Evolutionary conservation across 2,888 invertebrate species (phyloP).

Genomic region (Pegoplata infirma): DNA sequence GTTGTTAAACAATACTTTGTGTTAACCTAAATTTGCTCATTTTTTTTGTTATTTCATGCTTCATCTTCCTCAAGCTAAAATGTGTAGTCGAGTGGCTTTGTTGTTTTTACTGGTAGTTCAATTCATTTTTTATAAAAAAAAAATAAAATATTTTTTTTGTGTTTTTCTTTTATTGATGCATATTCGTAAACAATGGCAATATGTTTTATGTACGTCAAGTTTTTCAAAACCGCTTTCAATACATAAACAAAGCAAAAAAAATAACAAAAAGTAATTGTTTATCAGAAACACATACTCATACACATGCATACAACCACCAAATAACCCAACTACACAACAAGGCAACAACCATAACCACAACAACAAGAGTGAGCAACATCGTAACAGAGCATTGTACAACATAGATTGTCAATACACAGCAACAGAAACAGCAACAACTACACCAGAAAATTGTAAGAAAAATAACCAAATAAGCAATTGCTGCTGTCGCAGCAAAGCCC

Average conservation of each 20-base stretch:
- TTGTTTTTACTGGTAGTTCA: constrained; percentile 31
- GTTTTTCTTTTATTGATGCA: constrained; percentile 37
- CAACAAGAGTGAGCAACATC: constrained; percentile 13
- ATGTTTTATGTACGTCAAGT: constrained; percentile 53
- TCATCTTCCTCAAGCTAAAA: constrained; percentile 31
- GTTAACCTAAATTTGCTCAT: constrained; percentile 51
- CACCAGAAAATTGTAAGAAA: no score
- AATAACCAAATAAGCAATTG: not conserved
- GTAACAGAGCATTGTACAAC: not conserved
- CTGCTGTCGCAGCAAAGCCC: constrained; percentile 15
- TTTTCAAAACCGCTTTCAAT: constrained; percentile 18
- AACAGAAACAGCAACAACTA: constrained; percentile 10
- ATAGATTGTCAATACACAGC: not conserved
- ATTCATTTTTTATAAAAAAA: constrained; percentile 44
- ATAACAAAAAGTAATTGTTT: constrained; percentile 41
- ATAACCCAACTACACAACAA: constrained; percentile 22
- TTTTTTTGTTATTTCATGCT: constrained; percentile 21
- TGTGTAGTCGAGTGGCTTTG: constrained; percentile 19
- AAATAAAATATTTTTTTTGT: constrained; percentile 21
- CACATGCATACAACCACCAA: not conserved
- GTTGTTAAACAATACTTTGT: constrained; percentile 37
- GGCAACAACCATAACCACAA: constrained; percentile 9
- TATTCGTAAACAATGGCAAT: constrained; percentile 60
- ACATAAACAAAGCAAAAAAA: constrained; percentile 21
- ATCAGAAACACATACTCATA: constrained; percentile 7